A percentile compares a stretch with the other conserved stretches of the same genome.
Evolutionary conservation across 2,888 invertebrate species (phyloP).

Genomic region (Biston betularia): DNA sequence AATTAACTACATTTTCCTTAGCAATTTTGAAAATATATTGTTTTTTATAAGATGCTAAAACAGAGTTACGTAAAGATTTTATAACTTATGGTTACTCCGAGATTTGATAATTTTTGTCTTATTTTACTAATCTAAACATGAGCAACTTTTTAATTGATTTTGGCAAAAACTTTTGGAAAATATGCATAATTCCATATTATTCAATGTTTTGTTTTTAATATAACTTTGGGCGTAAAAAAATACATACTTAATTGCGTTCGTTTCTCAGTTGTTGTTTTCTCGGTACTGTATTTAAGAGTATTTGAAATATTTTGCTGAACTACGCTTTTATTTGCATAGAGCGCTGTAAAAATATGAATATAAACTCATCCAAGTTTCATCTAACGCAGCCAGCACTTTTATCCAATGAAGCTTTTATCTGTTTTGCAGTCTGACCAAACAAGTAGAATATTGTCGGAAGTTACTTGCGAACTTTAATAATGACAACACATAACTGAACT

Average conservation of each 20-base stretch:
- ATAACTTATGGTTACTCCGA: too few species aligned
- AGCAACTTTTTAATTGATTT: too few species aligned
- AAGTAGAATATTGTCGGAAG: constrained; percentile 1
- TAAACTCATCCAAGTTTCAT: constrained; percentile 9
- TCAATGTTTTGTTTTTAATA: background rate
- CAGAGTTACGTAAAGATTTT: too few species aligned
- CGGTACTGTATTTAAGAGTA: too few species aligned
- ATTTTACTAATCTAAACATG: too few species aligned
- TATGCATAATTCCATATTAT: too few species aligned
- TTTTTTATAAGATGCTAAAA: background rate
- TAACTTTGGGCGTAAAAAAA: background rate
- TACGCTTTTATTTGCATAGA: constrained; percentile 12
- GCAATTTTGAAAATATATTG: background rate
- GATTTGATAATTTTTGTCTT: too few species aligned
- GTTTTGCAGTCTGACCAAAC: constrained; percentile 5
- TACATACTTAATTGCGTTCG: background rate
- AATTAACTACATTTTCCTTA: constrained; percentile 30
- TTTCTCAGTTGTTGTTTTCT: too few species aligned
- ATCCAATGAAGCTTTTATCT: too few species aligned
- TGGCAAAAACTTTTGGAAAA: too few species aligned
- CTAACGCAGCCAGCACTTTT: constrained; percentile 15
- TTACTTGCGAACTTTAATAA: background rate
- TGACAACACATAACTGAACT: background rate
- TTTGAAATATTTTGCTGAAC: constrained; percentile 10
- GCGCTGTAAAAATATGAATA: constrained; percentile 15